Conservation (phyloP, 2,113 vertebrate species). For the Brienomyrus longianalis region DNA sequence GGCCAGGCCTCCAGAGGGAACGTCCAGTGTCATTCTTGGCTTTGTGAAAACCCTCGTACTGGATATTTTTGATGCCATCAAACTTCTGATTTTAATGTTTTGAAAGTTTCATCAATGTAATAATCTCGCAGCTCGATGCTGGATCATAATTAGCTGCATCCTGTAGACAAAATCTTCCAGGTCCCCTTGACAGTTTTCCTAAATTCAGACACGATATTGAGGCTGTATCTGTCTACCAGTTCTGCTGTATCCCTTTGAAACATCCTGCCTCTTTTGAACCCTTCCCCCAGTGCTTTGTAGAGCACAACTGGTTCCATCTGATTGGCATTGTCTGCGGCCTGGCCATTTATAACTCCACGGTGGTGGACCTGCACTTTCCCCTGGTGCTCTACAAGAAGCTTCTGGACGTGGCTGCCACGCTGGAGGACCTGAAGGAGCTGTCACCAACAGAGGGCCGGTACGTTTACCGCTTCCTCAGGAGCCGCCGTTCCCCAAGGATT, state of each 20-base stretch:
- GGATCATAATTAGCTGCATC: neutral
- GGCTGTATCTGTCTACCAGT: neutral
- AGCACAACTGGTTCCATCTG: conserved; percentile 93
- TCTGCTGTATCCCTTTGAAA: neutral
- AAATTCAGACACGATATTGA: neutral
- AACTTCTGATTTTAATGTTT: neutral
- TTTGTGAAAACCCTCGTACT: neutral
- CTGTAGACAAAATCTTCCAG: neutral
- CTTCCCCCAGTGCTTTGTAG: conserved; percentile 83
- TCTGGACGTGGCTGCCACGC: conserved; percentile 67
- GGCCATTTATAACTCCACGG: conserved; percentile 94
- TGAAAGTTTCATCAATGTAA: neutral
- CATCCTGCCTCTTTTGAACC: neutral
- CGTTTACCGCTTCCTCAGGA: neutral
- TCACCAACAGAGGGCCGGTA: conserved; percentile 93
- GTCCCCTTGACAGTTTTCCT: neutral
- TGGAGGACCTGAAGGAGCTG: conserved; percentile 90
- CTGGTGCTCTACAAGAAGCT: conserved; percentile 92
- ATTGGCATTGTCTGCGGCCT: conserved; percentile 92
- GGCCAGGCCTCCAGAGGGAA: neutral
- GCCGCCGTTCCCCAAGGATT: neutral
- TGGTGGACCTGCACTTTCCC: conserved; percentile 93
- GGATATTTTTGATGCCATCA: neutral
- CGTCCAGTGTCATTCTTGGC: neutral
- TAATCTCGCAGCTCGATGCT: neutral